Percentiles rank a stretch among this genome's conserved stretches.
Evolutionary conservation across 2,113 vertebrate species (phyloP).

Genomic region (Gallinago paraguaiae): DNA sequence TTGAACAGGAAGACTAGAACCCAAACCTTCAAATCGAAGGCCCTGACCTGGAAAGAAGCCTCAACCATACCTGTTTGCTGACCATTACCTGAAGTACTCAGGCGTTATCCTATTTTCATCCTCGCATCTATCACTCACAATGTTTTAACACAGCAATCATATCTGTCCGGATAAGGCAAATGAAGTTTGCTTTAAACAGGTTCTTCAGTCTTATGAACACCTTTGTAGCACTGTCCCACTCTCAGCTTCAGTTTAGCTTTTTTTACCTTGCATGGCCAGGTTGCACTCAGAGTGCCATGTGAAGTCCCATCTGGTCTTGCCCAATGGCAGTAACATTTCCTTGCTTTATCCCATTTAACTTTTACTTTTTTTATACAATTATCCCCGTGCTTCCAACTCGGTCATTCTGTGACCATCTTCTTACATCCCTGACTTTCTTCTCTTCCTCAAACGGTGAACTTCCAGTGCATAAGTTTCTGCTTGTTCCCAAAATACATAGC

Average conservation of each 20-base stretch:
- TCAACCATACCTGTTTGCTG: background rate
- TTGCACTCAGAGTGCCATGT: background rate
- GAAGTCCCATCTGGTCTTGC: slow-evolving; percentile 18
- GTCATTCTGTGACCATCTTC: background rate
- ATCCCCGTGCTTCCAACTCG: fast-evolving
- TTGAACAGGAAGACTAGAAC: background rate
- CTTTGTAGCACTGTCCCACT: background rate
- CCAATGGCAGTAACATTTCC: background rate
- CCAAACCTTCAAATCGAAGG: background rate
- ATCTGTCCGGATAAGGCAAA: background rate
- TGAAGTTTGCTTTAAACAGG: background rate
- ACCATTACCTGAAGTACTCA: background rate
- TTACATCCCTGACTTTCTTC: background rate
- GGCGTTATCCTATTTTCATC: background rate
- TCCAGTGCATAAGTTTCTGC: background rate
- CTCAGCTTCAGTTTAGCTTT: background rate
- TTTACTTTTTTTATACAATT: background rate
- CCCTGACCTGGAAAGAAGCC: background rate
- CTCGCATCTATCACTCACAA: background rate
- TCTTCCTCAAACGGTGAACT: background rate
- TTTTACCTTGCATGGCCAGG: background rate
- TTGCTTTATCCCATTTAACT: background rate
- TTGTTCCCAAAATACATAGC: background rate
- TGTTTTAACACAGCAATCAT: background rate
- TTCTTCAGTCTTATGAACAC: background rate